phyloP scores from a whole-genome alignment of 2,113 vertebrate genomes.

The Galeopterus variegatus region DNA sequence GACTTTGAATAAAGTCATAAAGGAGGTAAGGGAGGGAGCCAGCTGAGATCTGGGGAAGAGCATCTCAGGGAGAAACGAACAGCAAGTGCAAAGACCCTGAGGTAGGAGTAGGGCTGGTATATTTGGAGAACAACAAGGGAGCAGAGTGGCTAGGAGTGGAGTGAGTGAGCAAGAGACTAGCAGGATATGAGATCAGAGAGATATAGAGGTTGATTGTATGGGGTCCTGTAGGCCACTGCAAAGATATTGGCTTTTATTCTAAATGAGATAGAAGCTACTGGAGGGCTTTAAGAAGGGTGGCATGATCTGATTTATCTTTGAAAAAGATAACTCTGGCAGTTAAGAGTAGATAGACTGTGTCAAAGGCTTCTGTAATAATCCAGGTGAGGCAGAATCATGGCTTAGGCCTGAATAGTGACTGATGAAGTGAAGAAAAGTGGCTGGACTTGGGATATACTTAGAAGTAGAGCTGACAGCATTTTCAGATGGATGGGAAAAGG shows the following conservation, averaged over 20 bases:
- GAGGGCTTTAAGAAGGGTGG: background rate
- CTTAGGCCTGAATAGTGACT: background rate
- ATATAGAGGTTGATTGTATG: background rate
- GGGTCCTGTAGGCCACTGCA: background rate
- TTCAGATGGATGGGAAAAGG: background rate
- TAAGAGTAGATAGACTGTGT: background rate
- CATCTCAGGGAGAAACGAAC: background rate
- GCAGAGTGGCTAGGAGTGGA: background rate
- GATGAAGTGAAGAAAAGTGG: background rate
- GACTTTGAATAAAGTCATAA: background rate
- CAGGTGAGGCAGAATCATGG: background rate
- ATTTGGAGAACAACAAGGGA: conserved; percentile 12
- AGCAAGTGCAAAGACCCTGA: background rate
- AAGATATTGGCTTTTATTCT: conserved; percentile 45
- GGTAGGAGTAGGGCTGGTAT: background rate
- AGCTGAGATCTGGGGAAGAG: background rate
- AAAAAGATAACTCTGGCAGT: background rate
- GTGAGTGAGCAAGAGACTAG: background rate
- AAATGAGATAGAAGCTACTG: background rate
- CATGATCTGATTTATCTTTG: background rate
- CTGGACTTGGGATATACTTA: background rate
- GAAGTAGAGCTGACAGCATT: background rate
- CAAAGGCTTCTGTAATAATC: background rate
- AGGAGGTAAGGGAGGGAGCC: background rate
- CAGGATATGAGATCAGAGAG: background rate